Evolutionary conservation across 2,113 vertebrate genomes (phyloP).

Genomic region (Phodopus roborovskii): DNA sequence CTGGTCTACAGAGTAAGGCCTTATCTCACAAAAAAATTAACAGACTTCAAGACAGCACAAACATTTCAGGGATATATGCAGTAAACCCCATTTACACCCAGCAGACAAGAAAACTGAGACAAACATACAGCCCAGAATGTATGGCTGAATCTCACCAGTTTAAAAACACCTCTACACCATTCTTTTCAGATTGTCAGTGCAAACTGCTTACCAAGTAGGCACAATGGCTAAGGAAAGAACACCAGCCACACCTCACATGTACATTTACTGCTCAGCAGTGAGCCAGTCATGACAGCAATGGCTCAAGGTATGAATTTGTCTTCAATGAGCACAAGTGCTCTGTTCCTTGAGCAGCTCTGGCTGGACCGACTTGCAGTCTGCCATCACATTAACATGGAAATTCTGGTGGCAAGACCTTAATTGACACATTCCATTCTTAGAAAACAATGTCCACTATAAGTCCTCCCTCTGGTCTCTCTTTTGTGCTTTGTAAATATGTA

Average conservation of each 20-base stretch:
- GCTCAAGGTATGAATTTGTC: not conserved
- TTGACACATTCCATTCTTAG: not conserved
- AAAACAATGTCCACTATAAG: conserved; percentile 74
- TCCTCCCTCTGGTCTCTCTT: conserved; percentile 84
- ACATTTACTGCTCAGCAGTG: not conserved
- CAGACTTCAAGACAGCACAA: not conserved
- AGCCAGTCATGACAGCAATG: not conserved
- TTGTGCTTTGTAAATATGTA: conserved; percentile 91
- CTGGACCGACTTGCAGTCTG: no score
- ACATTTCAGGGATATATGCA: not conserved
- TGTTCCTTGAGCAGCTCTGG: not conserved
- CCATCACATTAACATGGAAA: not conserved
- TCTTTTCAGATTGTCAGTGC: not conserved
- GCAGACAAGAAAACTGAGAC: not conserved
- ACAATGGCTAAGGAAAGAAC: not conserved
- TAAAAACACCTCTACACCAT: not conserved
- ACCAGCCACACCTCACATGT: not conserved
- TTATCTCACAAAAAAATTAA: not conserved
- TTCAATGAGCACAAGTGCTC: not conserved
- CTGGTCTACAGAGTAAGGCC: not conserved
- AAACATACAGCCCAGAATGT: not conserved
- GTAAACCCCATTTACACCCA: not conserved
- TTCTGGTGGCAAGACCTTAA: not conserved
- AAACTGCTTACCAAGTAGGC: not conserved
- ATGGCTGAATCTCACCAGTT: not conserved